Conservation (phyloP, 2,888 invertebrate genomes). For the Nysson spinosus region DNA sequence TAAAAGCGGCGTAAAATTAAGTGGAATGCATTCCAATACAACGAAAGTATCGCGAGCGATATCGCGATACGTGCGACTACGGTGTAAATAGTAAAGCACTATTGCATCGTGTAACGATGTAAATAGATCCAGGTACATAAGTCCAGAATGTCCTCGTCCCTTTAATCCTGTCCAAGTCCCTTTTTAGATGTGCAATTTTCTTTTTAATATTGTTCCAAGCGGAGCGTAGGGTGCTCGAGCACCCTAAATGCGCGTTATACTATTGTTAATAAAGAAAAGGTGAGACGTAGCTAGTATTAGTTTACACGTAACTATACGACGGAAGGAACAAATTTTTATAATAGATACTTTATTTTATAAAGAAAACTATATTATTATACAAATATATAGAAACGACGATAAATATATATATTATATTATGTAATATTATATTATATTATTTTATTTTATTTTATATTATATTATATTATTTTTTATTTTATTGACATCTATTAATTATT, state of each 20-base stretch:
- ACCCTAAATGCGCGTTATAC: constrained; percentile 28
- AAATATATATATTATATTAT: constrained; percentile 57
- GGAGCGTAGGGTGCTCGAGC: constrained; percentile 8
- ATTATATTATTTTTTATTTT: constrained; percentile 66
- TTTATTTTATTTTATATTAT: constrained; percentile 59
- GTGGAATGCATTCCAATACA: not conserved
- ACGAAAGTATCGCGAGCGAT: constrained; percentile 4
- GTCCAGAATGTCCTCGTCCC: constrained; percentile 17
- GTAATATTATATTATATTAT: constrained; percentile 69
- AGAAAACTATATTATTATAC: constrained; percentile 70
- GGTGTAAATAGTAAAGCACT: constrained; percentile 33
- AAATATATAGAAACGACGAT: constrained; percentile 51
- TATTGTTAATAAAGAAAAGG: constrained; percentile 30
- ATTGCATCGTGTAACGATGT: constrained; percentile 46
- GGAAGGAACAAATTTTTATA: constrained; percentile 66
- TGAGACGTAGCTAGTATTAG: constrained; percentile 46
- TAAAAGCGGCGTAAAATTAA: no score
- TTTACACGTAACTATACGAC: constrained; percentile 46
- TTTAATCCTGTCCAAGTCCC: constrained; percentile 1
- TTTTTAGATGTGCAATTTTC: constrained; percentile 57
- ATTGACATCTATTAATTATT: constrained; percentile 60
- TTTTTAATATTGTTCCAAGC: constrained; percentile 32
- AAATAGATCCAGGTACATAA: constrained; percentile 48
- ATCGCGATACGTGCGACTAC: not conserved
- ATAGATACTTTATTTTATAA: constrained; percentile 75